Conservation (phyloP, 2,797 vertebrate genomes). For the Antrozous pallidus region DNA sequence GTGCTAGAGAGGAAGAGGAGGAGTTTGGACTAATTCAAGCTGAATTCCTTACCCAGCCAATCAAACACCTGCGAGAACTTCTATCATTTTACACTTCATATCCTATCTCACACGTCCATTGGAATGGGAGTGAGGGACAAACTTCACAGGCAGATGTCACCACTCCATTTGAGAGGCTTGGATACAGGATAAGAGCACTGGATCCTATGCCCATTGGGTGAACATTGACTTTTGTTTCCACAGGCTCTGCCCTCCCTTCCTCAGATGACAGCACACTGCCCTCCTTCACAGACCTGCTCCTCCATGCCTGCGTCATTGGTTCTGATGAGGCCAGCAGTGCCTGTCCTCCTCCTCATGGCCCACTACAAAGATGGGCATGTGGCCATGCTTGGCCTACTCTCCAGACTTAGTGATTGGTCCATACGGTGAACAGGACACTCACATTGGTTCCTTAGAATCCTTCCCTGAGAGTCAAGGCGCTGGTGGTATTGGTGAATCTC, state of each 20-base stretch:
- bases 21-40: neutral
- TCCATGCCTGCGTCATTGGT: neutral
- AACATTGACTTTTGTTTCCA: neutral
- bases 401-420: neutral
- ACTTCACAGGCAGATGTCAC: neutral
- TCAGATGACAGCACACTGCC: neutral
- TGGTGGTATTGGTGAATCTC: neutral
- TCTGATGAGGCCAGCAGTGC: neutral
- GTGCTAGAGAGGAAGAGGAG: neutral
- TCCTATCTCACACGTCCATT: neutral
- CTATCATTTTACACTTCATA: neutral
- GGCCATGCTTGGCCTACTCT: neutral
- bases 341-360: neutral
- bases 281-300: neutral
- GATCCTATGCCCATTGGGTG: neutral
- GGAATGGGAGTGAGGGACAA: neutral
- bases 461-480: neutral
- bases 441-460: neutral
- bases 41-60: neutral
- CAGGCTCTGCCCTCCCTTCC: neutral
- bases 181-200: neutral
- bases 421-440: neutral
- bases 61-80: neutral
- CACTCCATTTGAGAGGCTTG: neutral
- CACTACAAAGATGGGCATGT: neutral